Evolutionary conservation across 2,797 vertebrate genomes (phyloP), one percentile per base, ranked within the genome.

Genomic region (Euphonia xanthogaster): DNA sequence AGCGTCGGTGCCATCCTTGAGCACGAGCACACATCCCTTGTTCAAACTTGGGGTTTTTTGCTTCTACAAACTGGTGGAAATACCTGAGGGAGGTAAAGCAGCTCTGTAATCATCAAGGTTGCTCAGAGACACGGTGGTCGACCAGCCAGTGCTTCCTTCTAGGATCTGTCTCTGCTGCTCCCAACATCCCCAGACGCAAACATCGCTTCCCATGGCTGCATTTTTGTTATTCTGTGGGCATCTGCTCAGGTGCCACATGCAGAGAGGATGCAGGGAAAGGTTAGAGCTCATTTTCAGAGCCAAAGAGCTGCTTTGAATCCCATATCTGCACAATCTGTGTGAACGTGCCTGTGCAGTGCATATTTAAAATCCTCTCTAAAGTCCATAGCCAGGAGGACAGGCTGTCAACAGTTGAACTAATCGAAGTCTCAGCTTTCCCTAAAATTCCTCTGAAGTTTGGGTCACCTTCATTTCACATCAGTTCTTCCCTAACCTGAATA

Each of bases 391-490:
- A 67, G 75, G 48, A 88, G 90, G 75, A 78, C 79, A 75, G 62
- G 70, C 54, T 90, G 82, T 6, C 73, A 84, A 31, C 44, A 44
- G 68, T 4, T 62, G 70, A 94, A 84, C 73, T 65, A 63, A 75
- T 42, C 5, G 4, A 86, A 94, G 45, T 16, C 90, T 18, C 76
- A 80, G 82, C 88, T 88, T 81, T n/a, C 73, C 14, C 39, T 48
- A 50, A 80, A 88, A 95, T 84, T 72, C 63, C 73, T 93, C 79
- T 88, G 62, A 95, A 95, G 91, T 84, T 88, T 66, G 82, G 90
- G 85, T 94, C 88, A 86, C 87, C 90, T 93, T 95, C 91, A 81
- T 75, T 95, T 94, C 66, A 83, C 58, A 77, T 70, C 35, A 94
- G 61, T 33, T 62, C 94, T 51, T 82, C 84, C 68, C 78, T 31